These are phyloP conservation scores for Calameuta pallipes DNA, from an alignment of 2,888 invertebrate species.

Conservation along the genomic window DNA sequence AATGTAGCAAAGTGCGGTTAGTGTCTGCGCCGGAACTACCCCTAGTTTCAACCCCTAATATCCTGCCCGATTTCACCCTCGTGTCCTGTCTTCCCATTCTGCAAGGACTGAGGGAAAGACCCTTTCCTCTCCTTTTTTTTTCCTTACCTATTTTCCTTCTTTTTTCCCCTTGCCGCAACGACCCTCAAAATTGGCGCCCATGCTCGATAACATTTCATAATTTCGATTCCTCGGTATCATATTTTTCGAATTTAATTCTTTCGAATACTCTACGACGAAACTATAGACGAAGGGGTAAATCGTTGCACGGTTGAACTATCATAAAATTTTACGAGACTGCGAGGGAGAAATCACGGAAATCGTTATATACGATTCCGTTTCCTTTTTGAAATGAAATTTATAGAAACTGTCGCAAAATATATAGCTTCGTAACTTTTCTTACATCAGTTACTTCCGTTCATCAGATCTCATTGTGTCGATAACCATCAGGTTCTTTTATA, in stretches of 20 bases:
- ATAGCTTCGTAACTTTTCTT: background rate
- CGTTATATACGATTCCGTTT: background rate
- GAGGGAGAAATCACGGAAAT: background rate
- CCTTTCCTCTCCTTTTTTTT: background rate
- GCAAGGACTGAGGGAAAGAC: background rate
- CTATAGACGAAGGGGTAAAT: background rate
- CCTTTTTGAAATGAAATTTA: background rate
- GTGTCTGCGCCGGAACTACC: conserved; percentile 38
- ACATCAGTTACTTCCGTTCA: background rate
- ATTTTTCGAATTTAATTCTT: background rate
- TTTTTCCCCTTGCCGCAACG: background rate
- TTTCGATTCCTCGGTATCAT: background rate
- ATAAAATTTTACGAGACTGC: too few relatives aligned
- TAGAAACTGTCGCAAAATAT: background rate
- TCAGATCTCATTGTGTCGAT: background rate
- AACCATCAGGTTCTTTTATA: background rate
- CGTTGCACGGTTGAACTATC: background rate
- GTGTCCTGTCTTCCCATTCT: conserved; percentile 31
- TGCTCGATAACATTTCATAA: background rate
- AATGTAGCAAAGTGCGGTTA: conserved; percentile 55
- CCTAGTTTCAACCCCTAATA: conserved; percentile 40
- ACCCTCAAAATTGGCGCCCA: background rate
- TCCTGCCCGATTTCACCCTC: conserved; percentile 37
- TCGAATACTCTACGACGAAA: background rate
- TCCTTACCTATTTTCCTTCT: background rate